Evolutionary conservation across 2,113 vertebrate genomes (phyloP).

Genomic region (Cinclus cinclus): DNA sequence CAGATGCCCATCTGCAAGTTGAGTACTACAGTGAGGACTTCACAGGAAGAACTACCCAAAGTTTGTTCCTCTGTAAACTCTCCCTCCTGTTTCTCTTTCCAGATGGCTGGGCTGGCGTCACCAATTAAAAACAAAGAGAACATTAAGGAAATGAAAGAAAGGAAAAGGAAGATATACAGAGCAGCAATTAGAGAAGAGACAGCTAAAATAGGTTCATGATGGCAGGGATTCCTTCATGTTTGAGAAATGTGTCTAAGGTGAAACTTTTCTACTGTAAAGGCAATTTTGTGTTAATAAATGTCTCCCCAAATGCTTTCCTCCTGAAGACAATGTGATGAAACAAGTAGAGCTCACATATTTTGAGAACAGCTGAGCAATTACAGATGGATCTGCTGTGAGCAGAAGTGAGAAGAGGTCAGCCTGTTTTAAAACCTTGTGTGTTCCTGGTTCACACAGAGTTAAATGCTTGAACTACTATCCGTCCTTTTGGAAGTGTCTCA

Average conservation of each 20-base stretch:
- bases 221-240: slow-evolving; percentile 66
- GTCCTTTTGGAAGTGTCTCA: neutral
- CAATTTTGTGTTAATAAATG: slow-evolving; percentile 59
- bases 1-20: neutral
- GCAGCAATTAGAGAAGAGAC: slow-evolving; percentile 73
- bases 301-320: slow-evolving; percentile 48
- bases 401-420: neutral
- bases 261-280: slow-evolving; percentile 42
- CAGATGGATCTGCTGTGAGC: neutral
- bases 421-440: neutral
- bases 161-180: slow-evolving; percentile 64
- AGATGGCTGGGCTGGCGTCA: slow-evolving; percentile 53
- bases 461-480: neutral
- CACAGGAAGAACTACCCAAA: slow-evolving; percentile 3
- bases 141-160: slow-evolving; percentile 34
- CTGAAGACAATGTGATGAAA: slow-evolving; percentile 45
- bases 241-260: slow-evolving; percentile 68
- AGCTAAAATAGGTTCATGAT: slow-evolving; percentile 78
- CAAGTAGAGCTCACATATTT: slow-evolving; percentile 18
- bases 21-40: neutral
- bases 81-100: slow-evolving; percentile 55
- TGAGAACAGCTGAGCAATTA: slow-evolving; percentile 42
- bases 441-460: neutral
- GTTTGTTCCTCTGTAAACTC: slow-evolving; percentile 59
- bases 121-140: slow-evolving; percentile 71